Conservation (phyloP, 23 tunicate species). For the Diplosoma virens region DNA sequence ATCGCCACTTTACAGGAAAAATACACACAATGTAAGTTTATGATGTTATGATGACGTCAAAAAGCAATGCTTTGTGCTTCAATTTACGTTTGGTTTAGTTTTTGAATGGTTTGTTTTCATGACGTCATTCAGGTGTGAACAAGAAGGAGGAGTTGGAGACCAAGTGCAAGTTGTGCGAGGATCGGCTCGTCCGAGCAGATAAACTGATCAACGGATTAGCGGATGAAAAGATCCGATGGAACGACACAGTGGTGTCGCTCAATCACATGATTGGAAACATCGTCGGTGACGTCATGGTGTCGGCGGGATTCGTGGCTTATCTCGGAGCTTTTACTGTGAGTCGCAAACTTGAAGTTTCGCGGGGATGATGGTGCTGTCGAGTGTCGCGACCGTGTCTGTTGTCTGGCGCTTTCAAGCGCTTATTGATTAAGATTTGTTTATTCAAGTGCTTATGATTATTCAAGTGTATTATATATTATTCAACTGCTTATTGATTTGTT, state of each 20-base stretch:
- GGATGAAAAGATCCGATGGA: slow-evolving; percentile 97
- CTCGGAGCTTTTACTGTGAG: slow-evolving; percentile 86
- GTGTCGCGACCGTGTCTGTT: too few relatives aligned
- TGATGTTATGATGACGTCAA: background rate
- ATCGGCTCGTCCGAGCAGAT: slow-evolving; percentile 91
- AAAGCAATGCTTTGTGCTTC: background rate
- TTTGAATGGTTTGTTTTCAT: background rate
- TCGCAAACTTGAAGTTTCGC: too few relatives aligned
- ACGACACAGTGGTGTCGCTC: slow-evolving; percentile 82
- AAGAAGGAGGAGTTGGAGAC: slow-evolving; percentile 92
- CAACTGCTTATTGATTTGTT: too few relatives aligned
- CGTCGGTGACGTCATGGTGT: slow-evolving; percentile 95
- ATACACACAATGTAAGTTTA: slow-evolving; percentile 58
- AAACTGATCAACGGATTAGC: slow-evolving; percentile 97
- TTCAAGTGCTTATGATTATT: too few relatives aligned
- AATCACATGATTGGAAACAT: slow-evolving; percentile 89
- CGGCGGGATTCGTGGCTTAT: slow-evolving; percentile 94
- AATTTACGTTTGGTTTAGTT: background rate
- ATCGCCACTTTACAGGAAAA: slow-evolving; percentile 75
- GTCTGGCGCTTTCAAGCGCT: too few relatives aligned
- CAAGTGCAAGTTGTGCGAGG: slow-evolving; percentile 88
- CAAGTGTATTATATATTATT: too few relatives aligned
- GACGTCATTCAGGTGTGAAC: slow-evolving; percentile 58
- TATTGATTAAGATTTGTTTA: too few relatives aligned
- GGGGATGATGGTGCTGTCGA: too few relatives aligned